Evolutionary conservation across 2,888 invertebrate species (phyloP), one percentile per base, ranked within the genome.

Genomic region (Strigamia crassipes): DNA sequence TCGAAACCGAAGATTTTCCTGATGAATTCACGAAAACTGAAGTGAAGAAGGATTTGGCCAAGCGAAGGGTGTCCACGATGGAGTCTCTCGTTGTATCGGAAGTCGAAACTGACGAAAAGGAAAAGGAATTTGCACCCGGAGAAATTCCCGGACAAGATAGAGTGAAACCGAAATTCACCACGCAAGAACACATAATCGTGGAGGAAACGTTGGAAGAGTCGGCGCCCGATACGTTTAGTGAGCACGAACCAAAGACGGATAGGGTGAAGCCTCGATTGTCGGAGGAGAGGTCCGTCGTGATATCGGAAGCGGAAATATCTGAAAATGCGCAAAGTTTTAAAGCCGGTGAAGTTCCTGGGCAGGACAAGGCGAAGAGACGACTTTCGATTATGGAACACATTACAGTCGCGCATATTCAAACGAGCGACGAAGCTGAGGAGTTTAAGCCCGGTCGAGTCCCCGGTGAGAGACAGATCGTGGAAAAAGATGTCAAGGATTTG

Each of bases 351-450:
- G 31, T 82, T 10, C 91, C 91, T n/a, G 91, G 90, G 83, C 87
- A 87, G 83, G 92, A 92, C 85, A 88, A 87, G 77, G 87, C 87
- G 23, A 82, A 83, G 83, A 80, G 86, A 84, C 85, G 85, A 81
- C 84, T 84, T 81, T 85, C 87, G 78, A 85, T 86, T 34, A 86
- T 86, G 0, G 87, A 88, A 83, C 86, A 89, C 82, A 79, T 89
- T 15, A 85, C 87, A 83, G 85, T 90, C 21, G 88, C 80, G 9
- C 81, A 83, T 78, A 81, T 61, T 56, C 80, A 82, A 31, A 78
- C 78, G 23, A 31, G 34, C 12, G 31, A 27, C 10, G 41, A 78
- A 78, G 38, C 34, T 78, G 78, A 34, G 13, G 78, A 78, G 15
- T 78, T 78, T 18, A 6, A 21, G 1, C 61, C 61, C 18, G 61